These are phyloP conservation scores for Diplodus puntazzo DNA, from an alignment of 2,797 vertebrate species.

Conservation along the genomic window DNA sequence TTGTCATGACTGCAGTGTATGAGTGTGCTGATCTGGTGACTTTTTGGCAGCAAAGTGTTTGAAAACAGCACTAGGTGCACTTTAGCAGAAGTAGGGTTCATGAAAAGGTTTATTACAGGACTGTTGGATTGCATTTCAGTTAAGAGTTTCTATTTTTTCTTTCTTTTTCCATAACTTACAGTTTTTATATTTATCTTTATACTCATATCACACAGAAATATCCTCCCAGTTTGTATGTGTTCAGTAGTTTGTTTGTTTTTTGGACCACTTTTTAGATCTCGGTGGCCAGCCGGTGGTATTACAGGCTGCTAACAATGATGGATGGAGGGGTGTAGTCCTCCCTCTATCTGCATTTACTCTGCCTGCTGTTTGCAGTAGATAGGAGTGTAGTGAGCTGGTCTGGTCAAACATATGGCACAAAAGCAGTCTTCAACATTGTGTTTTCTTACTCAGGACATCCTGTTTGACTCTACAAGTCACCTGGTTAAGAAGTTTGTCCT, in stretches of 20 bases:
- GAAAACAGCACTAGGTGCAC: not conserved
- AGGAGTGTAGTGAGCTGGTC: not conserved
- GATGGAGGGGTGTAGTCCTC: not conserved
- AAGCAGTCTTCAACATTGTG: not conserved
- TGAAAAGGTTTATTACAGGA: not conserved
- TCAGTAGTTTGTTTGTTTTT: not conserved
- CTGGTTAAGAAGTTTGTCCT: conserved; percentile 99
- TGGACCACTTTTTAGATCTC: not conserved
- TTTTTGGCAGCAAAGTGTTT: not conserved
- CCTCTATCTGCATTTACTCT: not conserved
- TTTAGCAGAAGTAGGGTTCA: not conserved
- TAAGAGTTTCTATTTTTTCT: not conserved
- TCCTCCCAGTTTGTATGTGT: not conserved
- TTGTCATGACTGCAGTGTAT: not conserved
- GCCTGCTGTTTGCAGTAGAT: conserved; percentile 20
- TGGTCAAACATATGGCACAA: not conserved
- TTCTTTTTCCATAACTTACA: not conserved
- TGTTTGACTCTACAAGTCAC: conserved; percentile 97
- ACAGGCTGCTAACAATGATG: not conserved
- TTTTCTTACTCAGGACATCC: conserved; percentile 89
- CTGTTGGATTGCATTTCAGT: not conserved
- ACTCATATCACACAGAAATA: not conserved
- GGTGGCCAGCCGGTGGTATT: not conserved
- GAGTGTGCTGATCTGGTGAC: not conserved
- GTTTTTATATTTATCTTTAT: too few species aligned